phyloP scores from a whole-genome alignment of 2,797 vertebrate species.

The Hypotaenidia philippensis region DNA sequence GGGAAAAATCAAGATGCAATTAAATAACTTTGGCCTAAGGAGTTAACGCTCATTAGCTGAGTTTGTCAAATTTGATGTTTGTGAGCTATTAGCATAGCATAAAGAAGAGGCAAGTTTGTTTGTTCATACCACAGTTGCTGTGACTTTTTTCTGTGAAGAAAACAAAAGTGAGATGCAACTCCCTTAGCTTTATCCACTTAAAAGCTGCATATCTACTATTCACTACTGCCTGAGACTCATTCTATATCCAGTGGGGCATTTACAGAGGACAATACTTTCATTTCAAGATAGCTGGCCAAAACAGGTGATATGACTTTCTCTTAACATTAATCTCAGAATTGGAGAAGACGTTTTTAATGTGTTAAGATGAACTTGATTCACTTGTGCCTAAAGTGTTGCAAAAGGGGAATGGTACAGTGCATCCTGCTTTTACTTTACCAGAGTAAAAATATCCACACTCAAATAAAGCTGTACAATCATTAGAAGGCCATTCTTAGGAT shows the following conservation, averaged over 20 bases:
- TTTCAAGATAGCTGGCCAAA: not conserved
- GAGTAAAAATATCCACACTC: not conserved
- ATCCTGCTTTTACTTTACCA: not conserved
- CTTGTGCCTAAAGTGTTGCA: not conserved
- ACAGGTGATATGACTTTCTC: not conserved
- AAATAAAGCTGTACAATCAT: not conserved
- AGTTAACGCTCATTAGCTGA: not conserved
- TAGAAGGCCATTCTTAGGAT: not conserved
- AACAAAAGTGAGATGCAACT: not conserved
- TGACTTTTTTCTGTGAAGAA: not conserved
- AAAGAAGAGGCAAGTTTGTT: not conserved
- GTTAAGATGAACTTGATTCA: not conserved
- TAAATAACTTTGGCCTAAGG: not conserved
- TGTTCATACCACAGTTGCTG: accelerated
- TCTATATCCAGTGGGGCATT: not conserved
- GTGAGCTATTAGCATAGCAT: not conserved
- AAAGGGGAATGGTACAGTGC: not conserved
- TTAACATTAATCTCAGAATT: not conserved
- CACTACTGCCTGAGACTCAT: not conserved
- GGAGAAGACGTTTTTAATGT: not conserved
- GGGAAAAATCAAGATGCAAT: not conserved
- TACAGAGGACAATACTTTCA: not conserved
- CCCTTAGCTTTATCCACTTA: not conserved
- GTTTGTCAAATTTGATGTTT: not conserved
- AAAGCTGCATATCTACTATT: not conserved